phyloP scores from a whole-genome alignment of 2,888 invertebrate species.

The Drosophila birchii region DNA sequence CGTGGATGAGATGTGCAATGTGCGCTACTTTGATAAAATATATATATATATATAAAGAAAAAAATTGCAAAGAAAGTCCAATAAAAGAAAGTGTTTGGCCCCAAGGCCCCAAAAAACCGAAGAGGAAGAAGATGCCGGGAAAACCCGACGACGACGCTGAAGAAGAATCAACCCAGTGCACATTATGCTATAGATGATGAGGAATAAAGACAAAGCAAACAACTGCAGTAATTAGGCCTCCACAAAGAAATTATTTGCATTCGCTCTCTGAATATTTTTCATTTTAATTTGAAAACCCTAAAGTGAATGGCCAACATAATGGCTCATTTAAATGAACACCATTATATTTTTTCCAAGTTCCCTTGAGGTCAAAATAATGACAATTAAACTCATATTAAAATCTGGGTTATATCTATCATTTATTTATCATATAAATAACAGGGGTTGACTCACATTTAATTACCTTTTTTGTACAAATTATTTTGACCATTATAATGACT shows the following conservation, averaged over 20 bases:
- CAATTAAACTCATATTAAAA: background rate
- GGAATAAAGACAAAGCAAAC: constrained; percentile 39
- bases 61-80: constrained; percentile 63
- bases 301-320: constrained; percentile 58
- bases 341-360: too few relatives aligned
- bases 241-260: constrained; percentile 57
- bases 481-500: constrained; percentile 1
- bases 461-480: background rate
- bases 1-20: constrained; percentile 39
- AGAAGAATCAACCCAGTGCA: constrained; percentile 50
- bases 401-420: background rate
- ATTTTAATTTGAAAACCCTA: constrained; percentile 21
- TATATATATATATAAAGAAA: constrained; percentile 19
- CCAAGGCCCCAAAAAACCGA: constrained; percentile 54
- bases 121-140: constrained; percentile 15
- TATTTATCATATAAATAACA: background rate
- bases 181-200: constrained; percentile 50
- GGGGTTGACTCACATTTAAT: constrained; percentile 2
- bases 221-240: constrained; percentile 71
- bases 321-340: constrained; percentile 60
- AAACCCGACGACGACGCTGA: background rate
- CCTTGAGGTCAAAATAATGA: background rate
- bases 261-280: constrained; percentile 38
- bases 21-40: constrained; percentile 47
- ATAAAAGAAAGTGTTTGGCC: constrained; percentile 74